Evolutionary conservation across 2,797 vertebrate species (phyloP).

Genomic region (Acipenser ruthenus): DNA sequence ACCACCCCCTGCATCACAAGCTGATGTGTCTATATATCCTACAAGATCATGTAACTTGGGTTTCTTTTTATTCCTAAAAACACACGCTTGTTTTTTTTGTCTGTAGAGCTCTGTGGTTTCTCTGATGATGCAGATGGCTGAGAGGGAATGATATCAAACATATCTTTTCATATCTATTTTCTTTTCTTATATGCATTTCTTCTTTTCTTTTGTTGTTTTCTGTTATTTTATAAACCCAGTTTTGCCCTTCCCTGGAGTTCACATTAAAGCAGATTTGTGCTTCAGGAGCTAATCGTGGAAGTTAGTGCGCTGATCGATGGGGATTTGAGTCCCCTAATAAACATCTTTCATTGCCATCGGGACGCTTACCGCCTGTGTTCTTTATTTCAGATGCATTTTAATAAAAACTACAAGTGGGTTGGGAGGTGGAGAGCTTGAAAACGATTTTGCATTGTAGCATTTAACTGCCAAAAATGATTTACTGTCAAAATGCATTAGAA

Average conservation of each 20-base stretch:
- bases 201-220: slow-evolving; percentile 1
- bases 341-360: neutral
- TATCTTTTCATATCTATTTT: no score
- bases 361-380: neutral
- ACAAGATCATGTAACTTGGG: no score
- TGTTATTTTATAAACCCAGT: neutral
- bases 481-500: neutral
- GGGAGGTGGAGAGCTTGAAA: neutral
- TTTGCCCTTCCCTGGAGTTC: neutral
- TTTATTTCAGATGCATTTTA: slow-evolving; percentile 3
- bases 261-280: neutral
- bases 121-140: no score
- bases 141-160: no score
- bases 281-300: neutral
- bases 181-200: neutral
- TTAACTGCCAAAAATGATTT: no score
- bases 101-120: no score
- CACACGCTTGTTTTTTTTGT: no score
- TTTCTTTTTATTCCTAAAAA: no score
- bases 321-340: neutral
- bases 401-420: neutral
- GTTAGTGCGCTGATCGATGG: neutral
- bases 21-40: no score
- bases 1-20: no score
- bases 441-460: neutral